Percentiles rank a stretch among this genome's conserved stretches.
These are phyloP conservation scores for Diceros bicornis DNA, from an alignment of 2,797 vertebrate genomes.

Conservation along the genomic window DNA sequence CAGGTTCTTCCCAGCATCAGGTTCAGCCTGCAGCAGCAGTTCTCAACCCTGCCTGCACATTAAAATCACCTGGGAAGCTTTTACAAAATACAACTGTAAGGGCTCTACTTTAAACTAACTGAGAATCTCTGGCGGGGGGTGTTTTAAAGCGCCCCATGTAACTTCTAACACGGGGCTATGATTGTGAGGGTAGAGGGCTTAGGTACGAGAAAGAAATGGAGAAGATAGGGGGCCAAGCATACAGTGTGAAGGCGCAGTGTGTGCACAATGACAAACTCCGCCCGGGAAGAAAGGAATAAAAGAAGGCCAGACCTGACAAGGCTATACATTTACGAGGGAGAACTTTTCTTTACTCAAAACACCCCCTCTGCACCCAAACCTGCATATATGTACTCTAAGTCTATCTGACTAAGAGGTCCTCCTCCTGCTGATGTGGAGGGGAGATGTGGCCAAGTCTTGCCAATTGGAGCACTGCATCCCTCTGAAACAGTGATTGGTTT, in stretches of 20 bases:
- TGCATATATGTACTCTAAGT: not conserved
- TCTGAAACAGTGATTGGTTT: not conserved
- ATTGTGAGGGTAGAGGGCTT: not conserved
- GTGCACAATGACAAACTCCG: not conserved
- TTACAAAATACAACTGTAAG: not conserved
- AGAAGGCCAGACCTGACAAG: not conserved
- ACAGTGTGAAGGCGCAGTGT: not conserved
- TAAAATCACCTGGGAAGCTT: not conserved
- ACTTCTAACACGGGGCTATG: not conserved
- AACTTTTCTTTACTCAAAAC: not conserved
- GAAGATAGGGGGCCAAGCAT: not conserved
- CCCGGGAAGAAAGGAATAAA: not conserved
- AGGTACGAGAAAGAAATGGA: not conserved
- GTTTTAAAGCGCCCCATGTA: not conserved
- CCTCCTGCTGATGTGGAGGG: not conserved
- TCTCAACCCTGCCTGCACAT: not conserved
- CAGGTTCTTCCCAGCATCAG: not conserved
- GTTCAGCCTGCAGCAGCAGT: not conserved
- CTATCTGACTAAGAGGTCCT: not conserved
- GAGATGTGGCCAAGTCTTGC: not conserved
- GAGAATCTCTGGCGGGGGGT: not conserved
- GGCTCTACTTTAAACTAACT: not conserved
- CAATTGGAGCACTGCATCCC: not conserved
- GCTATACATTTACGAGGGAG: not conserved
- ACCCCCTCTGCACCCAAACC: too few relatives aligned